A percentile compares a stretch with the other conserved stretches of the same genome.
These are phyloP conservation scores for Heliocidaris erythrogramma DNA, from an alignment of 35 echinoderm and acorn worm genomes.

Conservation along the genomic window DNA sequence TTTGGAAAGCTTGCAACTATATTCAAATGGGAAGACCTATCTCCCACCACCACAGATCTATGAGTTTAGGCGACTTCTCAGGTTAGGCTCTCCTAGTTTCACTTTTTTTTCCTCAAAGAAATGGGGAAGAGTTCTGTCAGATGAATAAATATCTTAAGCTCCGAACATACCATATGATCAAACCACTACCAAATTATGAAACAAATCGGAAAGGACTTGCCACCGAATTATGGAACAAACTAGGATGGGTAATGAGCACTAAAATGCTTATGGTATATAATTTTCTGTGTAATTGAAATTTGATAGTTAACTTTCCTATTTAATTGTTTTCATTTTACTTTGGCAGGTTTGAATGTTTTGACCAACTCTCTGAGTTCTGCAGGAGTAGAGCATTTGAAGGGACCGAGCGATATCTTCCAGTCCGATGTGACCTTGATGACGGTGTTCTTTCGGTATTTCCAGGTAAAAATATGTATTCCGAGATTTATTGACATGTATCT, in stretches of 20 bases:
- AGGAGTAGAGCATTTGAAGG: conserved; percentile 49
- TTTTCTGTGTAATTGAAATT: no score
- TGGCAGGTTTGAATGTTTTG: not conserved
- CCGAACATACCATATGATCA: no score
- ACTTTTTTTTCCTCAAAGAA: no score
- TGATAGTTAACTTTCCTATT: not conserved
- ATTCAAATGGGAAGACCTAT: conserved; percentile 40
- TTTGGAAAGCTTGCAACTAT: conserved; percentile 48
- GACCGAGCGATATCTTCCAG: conserved; percentile 47
- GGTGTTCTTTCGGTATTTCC: conserved; percentile 45
- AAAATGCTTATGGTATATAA: no score
- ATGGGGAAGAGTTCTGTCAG: no score
- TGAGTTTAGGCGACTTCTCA: conserved; percentile 55
- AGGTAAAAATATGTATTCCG: conserved; percentile 20
- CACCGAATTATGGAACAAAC: not conserved
- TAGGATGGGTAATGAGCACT: no score
- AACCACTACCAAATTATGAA: no score
- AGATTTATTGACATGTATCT: not conserved
- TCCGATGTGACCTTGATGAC: conserved; percentile 30
- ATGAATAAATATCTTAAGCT: no score
- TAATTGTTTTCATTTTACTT: not conserved
- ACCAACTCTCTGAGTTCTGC: conserved; percentile 47
- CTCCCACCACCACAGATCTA: conserved; percentile 69
- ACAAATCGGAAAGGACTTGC: no score
- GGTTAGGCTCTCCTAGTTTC: not conserved